Base-by-base conservation (phyloP, 2,888 invertebrate genomes). In the Anagyrus pseudococci region DNA sequence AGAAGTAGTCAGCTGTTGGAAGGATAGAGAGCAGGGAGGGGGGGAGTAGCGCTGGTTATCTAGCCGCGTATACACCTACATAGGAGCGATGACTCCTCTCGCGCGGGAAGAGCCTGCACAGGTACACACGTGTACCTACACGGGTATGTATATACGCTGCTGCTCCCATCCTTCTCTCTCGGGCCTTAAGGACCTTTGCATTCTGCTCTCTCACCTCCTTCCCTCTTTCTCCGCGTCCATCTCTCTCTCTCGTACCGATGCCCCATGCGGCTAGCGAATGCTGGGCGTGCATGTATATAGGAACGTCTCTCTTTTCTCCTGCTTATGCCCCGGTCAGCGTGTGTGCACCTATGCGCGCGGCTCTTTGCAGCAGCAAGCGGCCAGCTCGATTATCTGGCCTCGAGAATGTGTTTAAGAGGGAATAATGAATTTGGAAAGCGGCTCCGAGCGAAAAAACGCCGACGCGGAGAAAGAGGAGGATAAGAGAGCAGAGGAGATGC, bases 401-500 rank as follows among this genome's bases (percentile, higher is more conserved):
- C 17, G 52, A 46, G 64, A 64, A 55, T 64, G 56, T 59, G 46
- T 60, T 64, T 54, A 57, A 57, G 58, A 58, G 53, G 53, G 52
- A 62, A 55, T 65, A 65, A 65, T 62, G 65, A 65, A 65, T 65
- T 65, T 58, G 65, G 62, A 57, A 61, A 64, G 64, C 55, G 19
- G 17, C 37, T n/a, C 15, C 33, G 33, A 2, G 33, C 8, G 33
- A 49, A 54, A 33, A 60, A 19, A 4, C 37, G 13, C 19, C n/a
- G 19, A 8, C 17, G 33, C 20, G 4, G 40, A 58, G 8, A 26
- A 29, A 50, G n/a, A 37, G 37, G 29, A 29, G 29, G 29, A 29
- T 7, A n/a, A 29, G 15, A 37, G 33, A 37, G 33, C 3, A 15
- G 8, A 8, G 8, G 33, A 37, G 33, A 37, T n/a, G n/a, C n/a